Percentiles rank a stretch among this genome's conserved stretches.
Evolutionary conservation across 1,140 invertebrate species (phyloP).

Genomic region (Papilio polyxenes): DNA sequence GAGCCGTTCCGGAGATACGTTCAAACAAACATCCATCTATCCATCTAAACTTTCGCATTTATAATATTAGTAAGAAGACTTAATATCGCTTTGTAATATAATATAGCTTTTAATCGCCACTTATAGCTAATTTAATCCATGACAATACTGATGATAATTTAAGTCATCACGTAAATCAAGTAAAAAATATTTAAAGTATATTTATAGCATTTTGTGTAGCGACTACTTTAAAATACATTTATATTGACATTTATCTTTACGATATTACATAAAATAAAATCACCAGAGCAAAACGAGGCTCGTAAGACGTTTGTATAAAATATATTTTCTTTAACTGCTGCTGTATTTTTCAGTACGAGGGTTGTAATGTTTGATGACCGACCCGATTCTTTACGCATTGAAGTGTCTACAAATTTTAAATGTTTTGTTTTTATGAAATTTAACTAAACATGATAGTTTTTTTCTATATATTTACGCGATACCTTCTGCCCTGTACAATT

Average conservation of each 20-base stretch:
- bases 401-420: background rate
- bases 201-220: conserved; percentile 19
- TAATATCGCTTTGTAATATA: no score
- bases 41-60: no score
- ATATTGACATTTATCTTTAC: conserved; percentile 39
- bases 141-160: no score
- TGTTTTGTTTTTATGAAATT: background rate
- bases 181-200: no score
- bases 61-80: no score
- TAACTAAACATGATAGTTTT: background rate
- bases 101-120: no score
- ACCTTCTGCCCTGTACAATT: no score
- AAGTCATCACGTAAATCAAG: no score
- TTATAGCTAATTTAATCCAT: no score
- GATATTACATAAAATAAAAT: conserved; percentile 41
- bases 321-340: conserved; percentile 38
- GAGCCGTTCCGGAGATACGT: no score
- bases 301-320: conserved; percentile 39
- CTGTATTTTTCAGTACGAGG: conserved; percentile 27
- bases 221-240: conserved; percentile 28
- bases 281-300: conserved; percentile 38
- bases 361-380: conserved; percentile 38
- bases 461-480: no score
- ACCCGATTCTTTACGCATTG: background rate
- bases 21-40: no score